Evolutionary conservation across 2,113 vertebrate genomes (phyloP).

Genomic region (Rafetus swinhoei): DNA sequence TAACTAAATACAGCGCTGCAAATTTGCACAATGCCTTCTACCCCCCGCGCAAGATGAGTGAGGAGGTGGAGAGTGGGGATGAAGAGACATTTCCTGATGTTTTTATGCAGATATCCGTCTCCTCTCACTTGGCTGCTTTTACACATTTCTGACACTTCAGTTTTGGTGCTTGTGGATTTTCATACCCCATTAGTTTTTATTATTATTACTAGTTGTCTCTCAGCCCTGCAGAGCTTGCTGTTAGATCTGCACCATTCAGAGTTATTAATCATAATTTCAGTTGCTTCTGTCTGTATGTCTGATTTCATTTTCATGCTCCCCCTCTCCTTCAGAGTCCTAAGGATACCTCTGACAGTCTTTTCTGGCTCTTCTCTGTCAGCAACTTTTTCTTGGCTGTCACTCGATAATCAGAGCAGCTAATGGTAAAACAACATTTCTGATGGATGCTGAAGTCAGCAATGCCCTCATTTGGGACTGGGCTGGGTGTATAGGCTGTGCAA

Average conservation of each 20-base stretch:
- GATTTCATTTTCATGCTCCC: neutral
- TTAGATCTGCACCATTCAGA: slow-evolving; percentile 25
- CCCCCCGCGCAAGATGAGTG: too few relatives aligned
- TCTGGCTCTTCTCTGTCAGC: neutral
- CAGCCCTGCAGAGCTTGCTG: slow-evolving; percentile 17
- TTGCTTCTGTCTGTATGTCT: neutral
- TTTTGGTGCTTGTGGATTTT: slow-evolving; percentile 17
- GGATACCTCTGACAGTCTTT: slow-evolving; percentile 7
- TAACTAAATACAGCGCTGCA: fast-evolving
- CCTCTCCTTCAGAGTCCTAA: neutral
- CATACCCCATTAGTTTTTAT: slow-evolving; percentile 7
- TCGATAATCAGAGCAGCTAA: neutral
- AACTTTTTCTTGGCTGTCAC: neutral
- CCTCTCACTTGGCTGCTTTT: neutral
- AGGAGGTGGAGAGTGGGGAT: neutral
- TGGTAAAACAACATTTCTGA: neutral
- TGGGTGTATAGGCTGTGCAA: fast-evolving
- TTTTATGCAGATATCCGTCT: neutral
- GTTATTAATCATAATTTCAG: neutral
- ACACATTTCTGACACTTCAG: neutral
- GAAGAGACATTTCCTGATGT: neutral
- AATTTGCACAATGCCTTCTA: neutral
- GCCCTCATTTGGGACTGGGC: neutral
- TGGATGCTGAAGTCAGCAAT: fast-evolving
- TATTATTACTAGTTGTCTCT: slow-evolving; percentile 26